Percentiles rank a stretch among this genome's conserved stretches.
phyloP scores from a whole-genome alignment of 2,113 vertebrate species.

The Pionites leucogaster region DNA sequence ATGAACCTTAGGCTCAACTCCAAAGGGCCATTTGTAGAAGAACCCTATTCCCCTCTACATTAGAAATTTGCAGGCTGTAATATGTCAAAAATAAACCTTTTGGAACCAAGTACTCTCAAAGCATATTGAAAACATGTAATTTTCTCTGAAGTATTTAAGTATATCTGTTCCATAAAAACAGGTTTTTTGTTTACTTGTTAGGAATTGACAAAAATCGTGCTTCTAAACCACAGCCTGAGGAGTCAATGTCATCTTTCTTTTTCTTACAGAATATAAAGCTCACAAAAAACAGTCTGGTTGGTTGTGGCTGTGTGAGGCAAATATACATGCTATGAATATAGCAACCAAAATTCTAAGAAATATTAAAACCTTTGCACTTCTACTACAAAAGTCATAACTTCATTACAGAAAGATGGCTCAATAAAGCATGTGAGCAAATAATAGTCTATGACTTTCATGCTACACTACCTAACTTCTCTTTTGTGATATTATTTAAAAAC shows the following conservation, averaged over 20 bases:
- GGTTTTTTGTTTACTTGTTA: not conserved
- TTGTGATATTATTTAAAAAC: not conserved
- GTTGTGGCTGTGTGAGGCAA: not conserved
- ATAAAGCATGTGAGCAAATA: not conserved
- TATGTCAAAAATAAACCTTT: not conserved
- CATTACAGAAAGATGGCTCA: not conserved
- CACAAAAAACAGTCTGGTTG: rapidly evolving
- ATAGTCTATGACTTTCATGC: not conserved
- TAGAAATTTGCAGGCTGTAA: not conserved
- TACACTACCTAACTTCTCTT: not conserved
- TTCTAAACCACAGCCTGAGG: not conserved
- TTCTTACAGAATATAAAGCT: not conserved
- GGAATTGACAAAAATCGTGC: not conserved
- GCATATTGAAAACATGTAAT: not conserved
- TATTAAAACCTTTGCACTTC: not conserved
- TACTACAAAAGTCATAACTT: not conserved
- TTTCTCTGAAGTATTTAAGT: not conserved
- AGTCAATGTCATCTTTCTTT: not conserved
- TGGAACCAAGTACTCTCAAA: not conserved
- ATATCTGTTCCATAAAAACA: not conserved
- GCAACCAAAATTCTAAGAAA: not conserved
- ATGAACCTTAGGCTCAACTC: slow-evolving; percentile 20
- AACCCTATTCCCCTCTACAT: not conserved
- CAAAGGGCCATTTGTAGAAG: not conserved
- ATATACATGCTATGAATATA: not conserved